phyloP scores from a whole-genome alignment of 2,888 invertebrate species.

The Hedychridium roseum region DNA sequence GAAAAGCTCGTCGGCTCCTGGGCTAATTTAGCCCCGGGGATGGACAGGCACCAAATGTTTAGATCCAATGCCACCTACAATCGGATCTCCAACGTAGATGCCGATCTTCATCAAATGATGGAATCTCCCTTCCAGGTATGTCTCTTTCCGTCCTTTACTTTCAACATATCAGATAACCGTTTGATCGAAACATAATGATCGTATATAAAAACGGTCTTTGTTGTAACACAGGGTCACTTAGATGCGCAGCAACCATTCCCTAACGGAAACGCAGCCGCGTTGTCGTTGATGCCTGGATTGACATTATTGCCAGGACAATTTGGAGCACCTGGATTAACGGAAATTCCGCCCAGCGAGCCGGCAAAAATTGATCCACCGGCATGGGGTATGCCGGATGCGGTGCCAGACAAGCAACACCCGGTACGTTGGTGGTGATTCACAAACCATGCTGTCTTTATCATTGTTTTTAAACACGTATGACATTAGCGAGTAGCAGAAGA shows the following conservation, averaged over 20 bases:
- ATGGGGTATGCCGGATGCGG: slow-evolving; percentile 58
- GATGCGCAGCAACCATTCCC: slow-evolving; percentile 60
- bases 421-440: too few relatives aligned
- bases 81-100: slow-evolving; percentile 55
- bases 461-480: too few relatives aligned
- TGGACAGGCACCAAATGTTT: slow-evolving; percentile 60
- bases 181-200: too few relatives aligned
- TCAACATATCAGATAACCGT: too few relatives aligned
- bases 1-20: slow-evolving; percentile 61
- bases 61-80: slow-evolving; percentile 54
- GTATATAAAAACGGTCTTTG: too few relatives aligned
- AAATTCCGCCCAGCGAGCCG: slow-evolving; percentile 53
- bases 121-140: slow-evolving; percentile 64
- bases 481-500: too few relatives aligned
- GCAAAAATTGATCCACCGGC: slow-evolving; percentile 55
- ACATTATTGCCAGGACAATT: slow-evolving; percentile 55
- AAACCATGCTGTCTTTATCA: too few relatives aligned
- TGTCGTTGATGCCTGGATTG: slow-evolving; percentile 56
- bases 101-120: slow-evolving; percentile 65
- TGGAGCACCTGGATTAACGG: slow-evolving; percentile 49
- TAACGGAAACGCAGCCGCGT: slow-evolving; percentile 54
- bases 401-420: slow-evolving; percentile 60
- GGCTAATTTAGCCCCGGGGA: slow-evolving; percentile 52
- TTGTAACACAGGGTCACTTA: slow-evolving; percentile 50
- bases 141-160: too few relatives aligned